Evolutionary conservation across 2,113 vertebrate species (phyloP).

Genomic region (Xerus inauris): DNA sequence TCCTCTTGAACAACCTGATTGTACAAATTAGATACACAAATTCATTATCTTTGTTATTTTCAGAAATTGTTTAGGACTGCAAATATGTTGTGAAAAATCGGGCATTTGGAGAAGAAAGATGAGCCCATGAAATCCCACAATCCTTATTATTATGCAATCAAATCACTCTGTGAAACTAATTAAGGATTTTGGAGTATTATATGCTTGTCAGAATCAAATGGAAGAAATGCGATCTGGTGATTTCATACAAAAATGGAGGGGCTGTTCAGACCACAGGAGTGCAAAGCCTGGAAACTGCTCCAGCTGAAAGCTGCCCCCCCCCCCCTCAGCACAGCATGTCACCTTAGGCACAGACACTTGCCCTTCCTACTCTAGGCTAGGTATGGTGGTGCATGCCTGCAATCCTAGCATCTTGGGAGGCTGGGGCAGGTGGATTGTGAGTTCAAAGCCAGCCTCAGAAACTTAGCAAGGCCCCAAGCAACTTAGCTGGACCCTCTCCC

Average conservation of each 20-base stretch:
- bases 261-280: not conserved
- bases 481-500: no score
- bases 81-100: conserved; percentile 55
- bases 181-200: conserved; percentile 63
- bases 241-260: conserved; percentile 11
- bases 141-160: conserved; percentile 67
- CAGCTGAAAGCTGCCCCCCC: not conserved
- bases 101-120: conserved; percentile 65
- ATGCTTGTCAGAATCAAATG: conserved; percentile 42
- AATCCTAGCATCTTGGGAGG: no score
- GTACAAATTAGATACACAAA: conserved; percentile 41
- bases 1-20: conserved; percentile 19
- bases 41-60: conserved; percentile 43
- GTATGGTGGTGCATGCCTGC: no score
- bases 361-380: not conserved
- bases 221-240: conserved; percentile 36
- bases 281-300: not conserved
- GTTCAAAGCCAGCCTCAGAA: no score
- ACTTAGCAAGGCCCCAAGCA: no score
- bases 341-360: not conserved
- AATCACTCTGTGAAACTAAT: conserved; percentile 65
- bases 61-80: conserved; percentile 43
- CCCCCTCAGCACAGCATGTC: not conserved
- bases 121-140: conserved; percentile 52
- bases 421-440: no score